Conservation (phyloP, 2,888 invertebrate species). For the Bhutanitis thaidina region DNA sequence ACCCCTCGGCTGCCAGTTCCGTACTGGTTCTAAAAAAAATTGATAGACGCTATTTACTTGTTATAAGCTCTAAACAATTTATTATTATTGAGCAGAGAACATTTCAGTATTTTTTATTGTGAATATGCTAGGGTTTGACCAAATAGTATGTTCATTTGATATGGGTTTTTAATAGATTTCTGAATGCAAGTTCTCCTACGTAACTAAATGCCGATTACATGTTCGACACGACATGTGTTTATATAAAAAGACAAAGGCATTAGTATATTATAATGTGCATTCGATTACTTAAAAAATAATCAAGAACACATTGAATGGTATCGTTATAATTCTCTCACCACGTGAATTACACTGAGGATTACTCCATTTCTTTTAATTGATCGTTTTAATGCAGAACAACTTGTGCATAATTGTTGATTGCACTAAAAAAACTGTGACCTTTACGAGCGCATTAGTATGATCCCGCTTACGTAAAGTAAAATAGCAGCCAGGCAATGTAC, state of each 20-base stretch:
- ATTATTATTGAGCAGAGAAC: too few relatives aligned
- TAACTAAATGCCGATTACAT: neutral
- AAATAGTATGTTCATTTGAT: too few relatives aligned
- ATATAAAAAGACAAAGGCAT: constrained; percentile 6
- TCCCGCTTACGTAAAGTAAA: too few relatives aligned
- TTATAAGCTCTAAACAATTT: too few relatives aligned
- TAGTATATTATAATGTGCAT: constrained; percentile 11
- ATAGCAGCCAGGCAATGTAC: too few relatives aligned
- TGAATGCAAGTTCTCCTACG: too few relatives aligned
- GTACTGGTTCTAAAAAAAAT: too few relatives aligned
- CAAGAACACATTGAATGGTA: constrained; percentile 17
- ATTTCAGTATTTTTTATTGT: too few relatives aligned
- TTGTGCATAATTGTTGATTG: constrained; percentile 52
- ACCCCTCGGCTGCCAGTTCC: too few relatives aligned
- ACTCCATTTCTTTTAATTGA: constrained; percentile 62
- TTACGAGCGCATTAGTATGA: constrained; percentile 39
- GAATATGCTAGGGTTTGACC: too few relatives aligned
- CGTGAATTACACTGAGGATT: constrained; percentile 33
- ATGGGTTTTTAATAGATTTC: too few relatives aligned
- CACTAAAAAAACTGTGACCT: constrained; percentile 41
- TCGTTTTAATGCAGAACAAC: constrained; percentile 38
- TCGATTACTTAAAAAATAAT: constrained; percentile 1
- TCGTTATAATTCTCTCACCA: constrained; percentile 24
- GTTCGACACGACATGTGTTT: constrained; percentile 5
- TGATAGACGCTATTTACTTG: too few relatives aligned